phyloP scores from a whole-genome alignment of 2,113 vertebrate species.

The Suricata suricatta region DNA sequence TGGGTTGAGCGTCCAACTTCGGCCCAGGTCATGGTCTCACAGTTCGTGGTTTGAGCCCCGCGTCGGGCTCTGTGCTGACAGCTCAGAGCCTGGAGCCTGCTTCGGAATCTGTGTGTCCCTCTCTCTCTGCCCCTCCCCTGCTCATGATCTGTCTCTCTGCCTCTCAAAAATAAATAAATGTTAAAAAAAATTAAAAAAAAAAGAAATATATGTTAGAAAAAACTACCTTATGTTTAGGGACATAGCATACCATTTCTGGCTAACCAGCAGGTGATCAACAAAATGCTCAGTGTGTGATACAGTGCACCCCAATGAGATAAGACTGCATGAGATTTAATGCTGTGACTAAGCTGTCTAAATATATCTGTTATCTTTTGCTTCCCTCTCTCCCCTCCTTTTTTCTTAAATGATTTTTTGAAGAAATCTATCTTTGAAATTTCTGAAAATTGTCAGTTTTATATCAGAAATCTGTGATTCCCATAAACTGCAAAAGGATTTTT shows the following conservation, averaged over 20 bases:
- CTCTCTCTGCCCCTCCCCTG: no score
- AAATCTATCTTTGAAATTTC: neutral
- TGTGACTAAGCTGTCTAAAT: conserved; percentile 53
- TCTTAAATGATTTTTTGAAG: neutral
- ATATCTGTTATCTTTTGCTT: neutral
- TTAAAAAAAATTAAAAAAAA: no score
- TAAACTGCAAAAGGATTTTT: neutral
- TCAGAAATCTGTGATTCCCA: neutral
- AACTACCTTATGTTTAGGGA: neutral
- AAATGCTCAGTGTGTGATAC: neutral
- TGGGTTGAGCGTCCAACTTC: no score
- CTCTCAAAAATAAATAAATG: no score
- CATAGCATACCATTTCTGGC: neutral
- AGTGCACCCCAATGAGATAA: neutral
- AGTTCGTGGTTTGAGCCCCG: no score
- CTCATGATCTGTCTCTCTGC: no score
- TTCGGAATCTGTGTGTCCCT: no score
- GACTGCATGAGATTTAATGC: conserved; percentile 11
- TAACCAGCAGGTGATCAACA: neutral
- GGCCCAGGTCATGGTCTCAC: no score
- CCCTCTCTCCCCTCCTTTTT: neutral
- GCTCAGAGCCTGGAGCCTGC: no score
- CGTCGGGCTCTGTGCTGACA: no score
- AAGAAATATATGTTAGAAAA: neutral
- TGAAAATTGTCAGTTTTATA: neutral